phyloP scores from a whole-genome alignment of 37 sponge, comb jelly and placozoan species.

The Petrosia ficiformis region DNA sequence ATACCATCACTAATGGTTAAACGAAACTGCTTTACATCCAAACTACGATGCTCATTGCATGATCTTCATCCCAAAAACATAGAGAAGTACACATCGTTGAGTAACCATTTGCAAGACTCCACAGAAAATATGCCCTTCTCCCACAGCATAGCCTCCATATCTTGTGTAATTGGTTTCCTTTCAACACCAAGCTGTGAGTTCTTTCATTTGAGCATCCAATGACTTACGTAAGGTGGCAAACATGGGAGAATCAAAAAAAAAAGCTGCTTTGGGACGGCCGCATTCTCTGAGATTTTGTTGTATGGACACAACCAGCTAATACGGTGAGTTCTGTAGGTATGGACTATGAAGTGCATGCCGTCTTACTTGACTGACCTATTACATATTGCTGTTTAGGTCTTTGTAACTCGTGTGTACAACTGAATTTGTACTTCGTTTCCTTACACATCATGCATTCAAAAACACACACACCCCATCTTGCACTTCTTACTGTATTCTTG shows the following conservation, averaged over 20 bases:
- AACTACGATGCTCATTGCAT: not conserved
- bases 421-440: too few species aligned
- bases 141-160: not conserved
- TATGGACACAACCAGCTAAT: not conserved
- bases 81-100: not conserved
- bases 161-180: not conserved
- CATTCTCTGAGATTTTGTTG: not conserved
- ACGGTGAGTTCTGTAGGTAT: not conserved
- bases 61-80: not conserved
- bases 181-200: not conserved
- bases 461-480: too few species aligned
- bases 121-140: not conserved
- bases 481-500: too few species aligned
- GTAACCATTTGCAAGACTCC: not conserved
- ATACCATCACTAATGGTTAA: not conserved
- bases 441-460: too few species aligned
- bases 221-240: not conserved
- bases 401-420: too few species aligned
- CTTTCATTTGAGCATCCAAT: not conserved
- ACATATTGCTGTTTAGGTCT: too few species aligned
- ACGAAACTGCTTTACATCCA: not conserved
- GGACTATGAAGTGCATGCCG: too few species aligned
- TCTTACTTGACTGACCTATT: too few species aligned
- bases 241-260: not conserved
- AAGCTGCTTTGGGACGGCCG: not conserved